Evolutionary conservation across 1,140 invertebrate species (phyloP).

Genomic region (Bathynomus jamesi): DNA sequence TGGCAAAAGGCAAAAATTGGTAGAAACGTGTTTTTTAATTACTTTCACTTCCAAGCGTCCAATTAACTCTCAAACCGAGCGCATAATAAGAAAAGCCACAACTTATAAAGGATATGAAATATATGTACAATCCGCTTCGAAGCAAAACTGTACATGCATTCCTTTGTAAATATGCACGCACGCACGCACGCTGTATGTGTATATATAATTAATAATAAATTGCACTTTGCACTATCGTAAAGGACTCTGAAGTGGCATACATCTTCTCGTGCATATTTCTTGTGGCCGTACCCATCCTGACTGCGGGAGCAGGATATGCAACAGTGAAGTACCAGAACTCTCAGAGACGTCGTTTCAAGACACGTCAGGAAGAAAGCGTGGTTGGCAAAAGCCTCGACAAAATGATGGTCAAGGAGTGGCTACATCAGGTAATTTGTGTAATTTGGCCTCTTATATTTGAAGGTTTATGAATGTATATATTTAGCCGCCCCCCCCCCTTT

Average conservation of each 20-base stretch:
- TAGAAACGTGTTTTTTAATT: no score
- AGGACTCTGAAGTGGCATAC: slow-evolving; percentile 92
- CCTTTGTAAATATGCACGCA: no score
- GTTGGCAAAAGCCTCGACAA: slow-evolving; percentile 72
- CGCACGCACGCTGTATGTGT: no score
- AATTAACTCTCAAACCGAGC: no score
- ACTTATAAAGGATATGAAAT: no score
- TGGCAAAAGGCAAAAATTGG: no score
- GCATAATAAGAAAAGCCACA: no score
- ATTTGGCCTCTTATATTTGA: not conserved
- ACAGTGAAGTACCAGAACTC: slow-evolving; percentile 87
- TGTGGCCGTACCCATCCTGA: slow-evolving; percentile 81
- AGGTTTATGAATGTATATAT: not conserved
- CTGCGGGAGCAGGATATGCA: slow-evolving; percentile 83
- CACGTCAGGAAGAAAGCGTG: slow-evolving; percentile 66
- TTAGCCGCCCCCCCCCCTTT: not conserved
- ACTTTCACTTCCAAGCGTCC: no score
- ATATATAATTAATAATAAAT: no score
- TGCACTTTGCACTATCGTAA: not conserved
- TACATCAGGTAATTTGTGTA: slow-evolving; percentile 55
- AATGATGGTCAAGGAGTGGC: slow-evolving; percentile 89
- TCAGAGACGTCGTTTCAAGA: slow-evolving; percentile 64
- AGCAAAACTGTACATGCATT: no score
- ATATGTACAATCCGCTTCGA: no score
- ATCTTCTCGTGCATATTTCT: slow-evolving; percentile 89